These are phyloP conservation scores for Acanthurus tractus DNA, from an alignment of 2,797 vertebrate genomes.

Conservation along the genomic window DNA sequence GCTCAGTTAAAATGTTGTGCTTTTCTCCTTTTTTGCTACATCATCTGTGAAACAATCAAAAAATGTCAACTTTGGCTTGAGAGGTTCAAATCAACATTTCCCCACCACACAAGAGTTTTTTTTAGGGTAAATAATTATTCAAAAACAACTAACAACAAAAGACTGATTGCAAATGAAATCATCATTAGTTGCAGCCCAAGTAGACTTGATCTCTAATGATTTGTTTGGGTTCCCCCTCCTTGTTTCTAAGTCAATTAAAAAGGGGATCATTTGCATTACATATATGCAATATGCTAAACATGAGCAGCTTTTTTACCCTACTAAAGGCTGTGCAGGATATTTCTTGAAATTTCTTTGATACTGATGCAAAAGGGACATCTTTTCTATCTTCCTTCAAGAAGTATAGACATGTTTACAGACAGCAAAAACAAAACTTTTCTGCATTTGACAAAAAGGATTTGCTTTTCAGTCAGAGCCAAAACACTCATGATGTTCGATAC, in stretches of 20 bases:
- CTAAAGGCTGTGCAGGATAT: background rate
- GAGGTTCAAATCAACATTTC: background rate
- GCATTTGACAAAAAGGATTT: background rate
- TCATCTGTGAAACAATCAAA: background rate
- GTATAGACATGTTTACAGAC: too few relatives aligned
- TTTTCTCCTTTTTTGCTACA: background rate
- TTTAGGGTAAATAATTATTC: background rate
- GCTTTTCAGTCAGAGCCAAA: background rate
- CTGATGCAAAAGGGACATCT: background rate
- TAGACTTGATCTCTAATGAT: background rate
- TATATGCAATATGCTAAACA: background rate
- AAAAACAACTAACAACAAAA: background rate
- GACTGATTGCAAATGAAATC: background rate
- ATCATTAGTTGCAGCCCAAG: background rate
- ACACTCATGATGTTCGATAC: background rate
- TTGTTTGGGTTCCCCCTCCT: background rate
- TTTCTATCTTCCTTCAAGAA: background rate
- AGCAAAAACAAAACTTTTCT: too few relatives aligned
- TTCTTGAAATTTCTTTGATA: background rate
- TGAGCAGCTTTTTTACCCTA: background rate
- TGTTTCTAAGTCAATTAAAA: background rate
- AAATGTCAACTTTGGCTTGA: background rate
- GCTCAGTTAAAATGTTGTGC: background rate
- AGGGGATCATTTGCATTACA: background rate
- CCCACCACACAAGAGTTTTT: background rate